Evolutionary conservation across 2,888 invertebrate genomes (phyloP), one percentile per base, ranked within the genome.

Genomic region (Monoplex corrugatus): DNA sequence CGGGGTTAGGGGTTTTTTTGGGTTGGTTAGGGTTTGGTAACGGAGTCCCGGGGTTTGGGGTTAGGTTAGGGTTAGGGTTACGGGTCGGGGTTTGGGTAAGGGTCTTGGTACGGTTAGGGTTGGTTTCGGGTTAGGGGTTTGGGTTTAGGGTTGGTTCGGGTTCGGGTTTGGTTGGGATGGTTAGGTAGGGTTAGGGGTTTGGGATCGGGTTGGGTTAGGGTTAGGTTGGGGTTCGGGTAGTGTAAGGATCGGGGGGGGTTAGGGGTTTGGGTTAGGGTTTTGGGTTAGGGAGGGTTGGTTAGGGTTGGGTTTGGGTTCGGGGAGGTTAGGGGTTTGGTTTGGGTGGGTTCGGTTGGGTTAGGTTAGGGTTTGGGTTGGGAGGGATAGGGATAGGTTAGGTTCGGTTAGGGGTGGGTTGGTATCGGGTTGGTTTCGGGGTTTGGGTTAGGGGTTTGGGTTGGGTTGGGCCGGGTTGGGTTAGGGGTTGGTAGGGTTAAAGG

Each of bases 151-250:
- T 16, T 8, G 50, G 50, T 50, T 50, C 50, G 50, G 89, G 50
- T 50, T 50, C 72, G 89, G 78, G 87, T 89, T 89, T 88, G 8
- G 75, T 8, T 8, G 8, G 8, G 10, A 28, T n/a, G n/a, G n/a
- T 75, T 91, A 80, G 86, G 88, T 88, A 89, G 91, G 88, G 90
- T 90, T 91, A 89, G 8, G 75, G 50, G 50, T 50, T 50, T 16
- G 75, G n/a, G n/a, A n/a, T 75, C 89, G 86, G 86, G 88, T 88
- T 91, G 91, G 88, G 90, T 90, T 91, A 89, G 89, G 88, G 90
- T 32, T 89, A 19, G 89, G 90, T 85, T 85, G 90, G 88, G 68
- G 91, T 44, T 45, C 86, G 6, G 68, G 43, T 43, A 85, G 85
- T 78, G 89, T 82, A 32, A 88, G 88, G 45, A 89, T 78, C 63